phyloP scores from a whole-genome alignment of 2,113 vertebrate species.

The Tetrao urogallus region DNA sequence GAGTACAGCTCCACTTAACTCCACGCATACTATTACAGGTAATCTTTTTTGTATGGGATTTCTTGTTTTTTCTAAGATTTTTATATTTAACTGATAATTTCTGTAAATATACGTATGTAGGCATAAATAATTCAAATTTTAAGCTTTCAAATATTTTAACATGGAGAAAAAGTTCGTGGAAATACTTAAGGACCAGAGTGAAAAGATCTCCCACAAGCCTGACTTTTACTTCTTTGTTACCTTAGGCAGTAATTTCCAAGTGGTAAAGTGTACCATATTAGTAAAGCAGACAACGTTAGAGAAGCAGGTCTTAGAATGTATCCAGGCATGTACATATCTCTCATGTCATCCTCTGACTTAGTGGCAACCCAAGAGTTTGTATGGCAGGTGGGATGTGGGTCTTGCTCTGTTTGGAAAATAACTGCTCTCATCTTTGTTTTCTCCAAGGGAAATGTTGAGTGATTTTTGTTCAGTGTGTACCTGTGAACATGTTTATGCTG shows the following conservation, averaged over 20 bases:
- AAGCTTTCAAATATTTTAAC: not conserved
- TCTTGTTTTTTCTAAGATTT: not conserved
- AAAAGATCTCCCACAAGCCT: not conserved
- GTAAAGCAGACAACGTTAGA: not conserved
- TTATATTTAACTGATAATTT: not conserved
- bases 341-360: not conserved
- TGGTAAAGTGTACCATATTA: not conserved
- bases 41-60: not conserved
- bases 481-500: not conserved
- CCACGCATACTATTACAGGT: constrained; percentile 92
- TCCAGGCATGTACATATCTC: not conserved
- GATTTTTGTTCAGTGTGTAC: not conserved
- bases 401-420: not conserved
- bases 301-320: not conserved
- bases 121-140: not conserved
- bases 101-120: not conserved
- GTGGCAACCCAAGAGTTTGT: not conserved
- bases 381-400: not conserved
- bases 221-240: not conserved
- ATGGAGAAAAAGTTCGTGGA: not conserved
- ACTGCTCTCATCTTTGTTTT: not conserved
- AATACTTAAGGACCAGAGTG: not conserved
- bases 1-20: constrained; percentile 90
- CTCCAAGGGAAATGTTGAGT: not conserved
- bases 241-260: not conserved